Conservation (phyloP, 1,140 invertebrate genomes). For the Drosophila tristis region DNA sequence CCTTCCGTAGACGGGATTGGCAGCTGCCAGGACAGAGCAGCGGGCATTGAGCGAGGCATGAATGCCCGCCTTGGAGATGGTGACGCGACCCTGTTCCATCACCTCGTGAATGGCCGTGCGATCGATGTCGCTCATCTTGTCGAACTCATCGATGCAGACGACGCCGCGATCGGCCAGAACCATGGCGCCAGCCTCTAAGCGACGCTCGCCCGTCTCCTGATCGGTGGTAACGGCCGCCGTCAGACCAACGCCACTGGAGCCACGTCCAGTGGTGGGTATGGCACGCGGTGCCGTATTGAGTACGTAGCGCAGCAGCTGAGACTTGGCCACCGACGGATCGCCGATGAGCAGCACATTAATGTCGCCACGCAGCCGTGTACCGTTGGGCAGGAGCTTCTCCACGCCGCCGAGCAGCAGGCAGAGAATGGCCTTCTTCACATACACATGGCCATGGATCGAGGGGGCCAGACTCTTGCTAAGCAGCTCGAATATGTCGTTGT, state of each 20-base stretch:
- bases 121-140: constrained; percentile 99
- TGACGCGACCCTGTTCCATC: constrained; percentile 97
- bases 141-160: constrained; percentile 99
- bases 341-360: constrained; percentile 99
- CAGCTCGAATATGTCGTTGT: constrained; percentile 95
- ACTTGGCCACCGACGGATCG: constrained; percentile 99
- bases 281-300: constrained; percentile 96
- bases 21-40: constrained; percentile 98
- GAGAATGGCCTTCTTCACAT: constrained; percentile 98
- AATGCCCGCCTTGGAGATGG: constrained; percentile 99
- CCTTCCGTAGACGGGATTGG: constrained; percentile 99
- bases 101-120: constrained; percentile 99
- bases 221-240: constrained; percentile 99
- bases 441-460: constrained; percentile 98
- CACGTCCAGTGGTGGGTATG: constrained; percentile 98
- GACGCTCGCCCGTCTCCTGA: constrained; percentile 94
- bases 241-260: constrained; percentile 98
- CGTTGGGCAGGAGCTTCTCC: constrained; percentile 98
- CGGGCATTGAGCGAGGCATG: constrained; percentile 98
- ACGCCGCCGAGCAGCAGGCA: constrained; percentile 97
- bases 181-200: constrained; percentile 99
- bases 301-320: constrained; percentile 98
- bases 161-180: constrained; percentile 99
- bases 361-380: constrained; percentile 98
- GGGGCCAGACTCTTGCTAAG: constrained; percentile 97